Percentiles rank a stretch among this genome's conserved stretches.
phyloP scores from a whole-genome alignment of 2,113 vertebrate genomes.

The Solenodon paradoxus region DNA sequence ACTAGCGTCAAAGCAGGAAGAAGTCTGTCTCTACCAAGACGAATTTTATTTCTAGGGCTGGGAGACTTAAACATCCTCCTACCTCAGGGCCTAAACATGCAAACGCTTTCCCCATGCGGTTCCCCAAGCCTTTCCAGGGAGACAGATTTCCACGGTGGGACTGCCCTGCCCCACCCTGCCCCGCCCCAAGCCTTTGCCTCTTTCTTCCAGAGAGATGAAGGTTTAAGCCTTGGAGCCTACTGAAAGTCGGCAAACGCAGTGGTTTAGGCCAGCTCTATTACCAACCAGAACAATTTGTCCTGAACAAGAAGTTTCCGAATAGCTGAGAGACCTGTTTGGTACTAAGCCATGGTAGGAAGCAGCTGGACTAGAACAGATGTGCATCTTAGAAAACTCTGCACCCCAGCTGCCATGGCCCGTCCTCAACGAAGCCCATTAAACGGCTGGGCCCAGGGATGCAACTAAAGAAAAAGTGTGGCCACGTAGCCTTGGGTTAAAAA shows the following conservation, averaged over 20 bases:
- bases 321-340: constrained; percentile 50
- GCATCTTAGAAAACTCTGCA: constrained; percentile 65
- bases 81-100: neutral
- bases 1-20: constrained; percentile 52
- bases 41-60: constrained; percentile 40
- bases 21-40: neutral
- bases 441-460: constrained; percentile 43
- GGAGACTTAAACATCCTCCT: constrained; percentile 41
- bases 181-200: neutral
- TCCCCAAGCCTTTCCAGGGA: neutral
- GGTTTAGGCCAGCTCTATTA: neutral
- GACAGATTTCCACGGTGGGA: neutral
- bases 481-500: neutral
- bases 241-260: neutral
- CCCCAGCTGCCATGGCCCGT: constrained; percentile 67
- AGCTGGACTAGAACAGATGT: constrained; percentile 75
- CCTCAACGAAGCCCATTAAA: constrained; percentile 63
- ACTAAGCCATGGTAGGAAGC: constrained; percentile 68
- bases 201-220: neutral
- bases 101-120: constrained; percentile 21
- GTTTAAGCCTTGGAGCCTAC: neutral
- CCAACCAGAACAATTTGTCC: constrained; percentile 28
- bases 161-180: neutral
- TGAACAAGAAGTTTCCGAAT: constrained; percentile 65
- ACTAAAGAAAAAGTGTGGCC: neutral